A percentile compares a stretch with the other conserved stretches of the same genome.
These are phyloP conservation scores for Tinamus guttatus DNA, from an alignment of 2,113 vertebrate genomes.

Conservation along the genomic window DNA sequence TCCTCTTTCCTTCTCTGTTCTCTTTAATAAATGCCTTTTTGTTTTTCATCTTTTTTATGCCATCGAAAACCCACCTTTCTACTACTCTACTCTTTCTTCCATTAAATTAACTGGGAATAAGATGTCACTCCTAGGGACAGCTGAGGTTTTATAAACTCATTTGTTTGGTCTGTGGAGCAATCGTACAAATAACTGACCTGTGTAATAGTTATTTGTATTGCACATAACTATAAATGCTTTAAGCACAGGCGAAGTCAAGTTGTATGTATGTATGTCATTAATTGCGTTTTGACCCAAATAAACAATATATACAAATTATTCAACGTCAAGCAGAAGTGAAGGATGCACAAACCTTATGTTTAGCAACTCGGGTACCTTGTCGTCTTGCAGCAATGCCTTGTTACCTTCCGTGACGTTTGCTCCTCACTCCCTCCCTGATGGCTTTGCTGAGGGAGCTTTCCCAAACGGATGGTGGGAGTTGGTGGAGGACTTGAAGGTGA, in stretches of 20 bases:
- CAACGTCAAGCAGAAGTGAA: neutral
- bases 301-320: neutral
- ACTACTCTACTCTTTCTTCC: neutral
- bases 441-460: neutral
- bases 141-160: neutral
- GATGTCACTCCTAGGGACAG: neutral
- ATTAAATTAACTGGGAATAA: neutral
- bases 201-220: neutral
- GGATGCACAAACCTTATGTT: neutral
- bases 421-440: too few species aligned
- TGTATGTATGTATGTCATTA: neutral
- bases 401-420: neutral
- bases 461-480: neutral
- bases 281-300: conserved; percentile 14
- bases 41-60: neutral
- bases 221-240: neutral
- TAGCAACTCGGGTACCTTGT: neutral
- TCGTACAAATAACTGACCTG: neutral
- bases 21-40: neutral
- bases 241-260: neutral
- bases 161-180: neutral
- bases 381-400: neutral
- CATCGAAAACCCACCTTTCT: neutral
- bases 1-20: neutral
- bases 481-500: neutral